Base-by-base conservation (phyloP, 2,113 vertebrate genomes). In the Synodontis membranacea region DNA sequence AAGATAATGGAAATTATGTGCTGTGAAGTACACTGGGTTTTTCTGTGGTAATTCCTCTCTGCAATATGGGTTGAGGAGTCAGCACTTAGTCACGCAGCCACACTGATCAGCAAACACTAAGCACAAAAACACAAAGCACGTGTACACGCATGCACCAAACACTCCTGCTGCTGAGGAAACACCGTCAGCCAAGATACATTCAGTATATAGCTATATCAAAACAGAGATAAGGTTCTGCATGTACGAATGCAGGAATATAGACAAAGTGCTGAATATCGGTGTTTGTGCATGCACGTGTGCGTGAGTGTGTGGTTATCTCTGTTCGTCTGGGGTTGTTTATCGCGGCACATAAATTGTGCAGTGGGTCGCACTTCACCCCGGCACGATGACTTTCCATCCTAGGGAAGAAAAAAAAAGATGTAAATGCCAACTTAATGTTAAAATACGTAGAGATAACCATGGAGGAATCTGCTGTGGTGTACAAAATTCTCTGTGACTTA, bases 1-100 rank as follows among this genome's bases (percentile, higher is more conserved):
- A 88, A 82, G 87, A 90, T 90, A 90, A 90, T 88, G 87, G 89
- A 88, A 88, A 86, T 86, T 86, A 76, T 88, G 87, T 90, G 86
- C 87, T 90, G 89, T 90, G 89, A 88, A 88, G 84, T 88, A 90
- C 87, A 58, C 68, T 14, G 72, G 84, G 84, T 28, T 88, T 88
- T 84, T 83, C 74, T 88, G 82, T 70, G 76, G 86, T 86, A 86
- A 90, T 86, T 90, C 89, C 60, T 31, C 72, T 88, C 85, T 82
- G 62, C 89, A 90, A 88, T 90, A 86, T 66, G 80, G 84, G 68
- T 54, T 84, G 82, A 90, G 84, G 82, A 90, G 81, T 88, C 84
- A 64, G 68, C 84, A 90, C 87, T 90, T 90, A 88, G 64, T 58
- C 80, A 54, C 64, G 68, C 76, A 66, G 52, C 75, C 46, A 76